These are phyloP conservation scores for Glaucidium brasilianum DNA, from an alignment of 2,113 vertebrate species.

Conservation along the genomic window DNA sequence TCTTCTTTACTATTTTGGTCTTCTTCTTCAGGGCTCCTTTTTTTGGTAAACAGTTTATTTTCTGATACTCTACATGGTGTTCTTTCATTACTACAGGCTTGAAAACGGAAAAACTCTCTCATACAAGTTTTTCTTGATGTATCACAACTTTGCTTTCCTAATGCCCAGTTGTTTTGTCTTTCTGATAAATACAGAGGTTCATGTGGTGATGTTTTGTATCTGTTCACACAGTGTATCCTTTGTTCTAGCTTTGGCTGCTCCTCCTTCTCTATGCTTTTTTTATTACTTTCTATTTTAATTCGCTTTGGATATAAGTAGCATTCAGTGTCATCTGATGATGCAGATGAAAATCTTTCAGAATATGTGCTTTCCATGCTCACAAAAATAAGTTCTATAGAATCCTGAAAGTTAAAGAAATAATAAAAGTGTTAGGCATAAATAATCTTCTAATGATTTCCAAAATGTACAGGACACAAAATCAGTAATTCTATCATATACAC, in stretches of 20 bases:
- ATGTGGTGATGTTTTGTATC: not conserved
- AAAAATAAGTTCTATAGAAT: not conserved
- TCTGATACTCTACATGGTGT: not conserved
- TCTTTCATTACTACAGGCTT: not conserved
- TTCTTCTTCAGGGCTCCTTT: not conserved
- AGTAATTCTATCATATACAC: not conserved
- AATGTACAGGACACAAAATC: not conserved
- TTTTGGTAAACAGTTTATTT: not conserved
- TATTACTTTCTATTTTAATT: constrained; percentile 15
- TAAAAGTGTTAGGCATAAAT: not conserved
- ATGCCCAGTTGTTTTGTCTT: not conserved
- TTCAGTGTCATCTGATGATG: not conserved
- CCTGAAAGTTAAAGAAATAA: constrained; percentile 43
- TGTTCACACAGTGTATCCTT: not conserved
- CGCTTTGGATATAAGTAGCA: not conserved
- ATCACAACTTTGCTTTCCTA: not conserved
- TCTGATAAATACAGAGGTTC: not conserved
- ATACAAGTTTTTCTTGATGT: not conserved
- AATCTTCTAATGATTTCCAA: not conserved
- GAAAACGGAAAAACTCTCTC: not conserved
- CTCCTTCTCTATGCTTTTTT: not conserved
- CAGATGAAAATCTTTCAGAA: not conserved
- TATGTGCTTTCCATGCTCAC: constrained; percentile 6
- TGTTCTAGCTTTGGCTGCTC: not conserved
- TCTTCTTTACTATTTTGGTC: not conserved